Percentiles rank a stretch among this genome's conserved stretches.
Conservation (phyloP, 2,888 invertebrate genomes). For the Scelioninae gen. 2 region DNA sequence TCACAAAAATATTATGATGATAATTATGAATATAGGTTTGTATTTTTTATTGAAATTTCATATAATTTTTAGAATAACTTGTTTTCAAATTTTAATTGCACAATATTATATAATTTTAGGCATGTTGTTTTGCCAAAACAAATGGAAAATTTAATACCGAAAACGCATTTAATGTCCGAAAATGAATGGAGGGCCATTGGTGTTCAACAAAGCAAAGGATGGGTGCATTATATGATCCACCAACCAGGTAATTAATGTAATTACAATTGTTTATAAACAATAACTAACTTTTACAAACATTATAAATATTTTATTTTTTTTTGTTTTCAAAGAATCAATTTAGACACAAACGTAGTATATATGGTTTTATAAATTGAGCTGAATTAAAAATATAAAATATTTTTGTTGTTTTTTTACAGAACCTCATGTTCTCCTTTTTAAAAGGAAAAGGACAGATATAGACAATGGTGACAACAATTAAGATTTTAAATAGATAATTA, state of each 20-base stretch:
- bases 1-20: constrained; percentile 57
- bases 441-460: constrained; percentile 79
- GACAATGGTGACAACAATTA: constrained; percentile 21
- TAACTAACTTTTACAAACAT: too few species aligned
- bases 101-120: constrained; percentile 76
- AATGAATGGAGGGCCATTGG: constrained; percentile 95
- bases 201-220: constrained; percentile 96
- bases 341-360: too few species aligned
- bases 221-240: constrained; percentile 98
- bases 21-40: constrained; percentile 53
- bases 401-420: constrained; percentile 80
- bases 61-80: not conserved
- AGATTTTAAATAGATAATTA: constrained; percentile 24
- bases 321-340: too few species aligned
- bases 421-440: constrained; percentile 93
- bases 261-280: not conserved
- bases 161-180: constrained; percentile 94
- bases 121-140: constrained; percentile 97
- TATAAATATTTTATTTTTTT: too few species aligned
- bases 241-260: constrained; percentile 83
- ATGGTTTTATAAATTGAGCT: too few species aligned
- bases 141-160: constrained; percentile 91
- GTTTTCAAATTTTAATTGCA: not conserved
- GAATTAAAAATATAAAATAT: too few species aligned
- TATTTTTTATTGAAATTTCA: not conserved